Evolutionary conservation across 30 jellyfish, hydroid and myxozoan genomes (phyloP).

Genomic region (Pseudorhiza aurosa): DNA sequence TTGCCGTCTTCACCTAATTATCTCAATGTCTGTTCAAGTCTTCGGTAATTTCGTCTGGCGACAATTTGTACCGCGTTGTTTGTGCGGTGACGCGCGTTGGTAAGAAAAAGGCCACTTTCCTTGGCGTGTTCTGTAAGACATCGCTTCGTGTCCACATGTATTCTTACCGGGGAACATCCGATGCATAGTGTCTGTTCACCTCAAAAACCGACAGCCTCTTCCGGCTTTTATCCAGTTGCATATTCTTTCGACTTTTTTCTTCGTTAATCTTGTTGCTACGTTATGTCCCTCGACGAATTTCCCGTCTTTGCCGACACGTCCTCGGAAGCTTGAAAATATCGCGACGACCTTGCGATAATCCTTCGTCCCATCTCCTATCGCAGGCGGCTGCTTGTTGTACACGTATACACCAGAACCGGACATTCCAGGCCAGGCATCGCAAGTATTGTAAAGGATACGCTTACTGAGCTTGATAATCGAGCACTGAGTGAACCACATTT

Average conservation of each 20-base stretch:
- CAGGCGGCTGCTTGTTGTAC: conserved; percentile 44
- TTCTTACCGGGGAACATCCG: not conserved
- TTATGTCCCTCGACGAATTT: conserved; percentile 45
- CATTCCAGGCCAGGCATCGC: conserved; percentile 96
- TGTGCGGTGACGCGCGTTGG: not conserved
- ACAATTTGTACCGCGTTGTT: not conserved
- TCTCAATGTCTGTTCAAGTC: not conserved
- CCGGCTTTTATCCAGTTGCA: conserved; percentile 95
- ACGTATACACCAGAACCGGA: conserved; percentile 99
- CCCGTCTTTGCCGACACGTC: conserved; percentile 40
- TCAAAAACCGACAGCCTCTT: conserved; percentile 52
- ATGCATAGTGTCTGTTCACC: not conserved
- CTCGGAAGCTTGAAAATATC: conserved; percentile 76
- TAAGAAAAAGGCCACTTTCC: not conserved
- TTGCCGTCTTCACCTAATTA: conserved; percentile 2
- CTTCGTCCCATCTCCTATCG: not conserved
- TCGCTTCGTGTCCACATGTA: not conserved
- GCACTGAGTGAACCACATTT: conserved; percentile 91
- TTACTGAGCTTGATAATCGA: conserved; percentile 47
- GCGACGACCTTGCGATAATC: conserved; percentile 77
- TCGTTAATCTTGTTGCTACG: conserved; percentile 88
- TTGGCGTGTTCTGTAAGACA: not conserved
- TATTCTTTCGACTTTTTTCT: conserved; percentile 75
- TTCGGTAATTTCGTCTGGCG: not conserved
- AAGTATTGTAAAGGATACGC: conserved; percentile 63